A percentile compares a stretch with the other conserved stretches of the same genome.
phyloP scores from a whole-genome alignment of 1,140 invertebrate species.

The Heliconius hewitsoni region DNA sequence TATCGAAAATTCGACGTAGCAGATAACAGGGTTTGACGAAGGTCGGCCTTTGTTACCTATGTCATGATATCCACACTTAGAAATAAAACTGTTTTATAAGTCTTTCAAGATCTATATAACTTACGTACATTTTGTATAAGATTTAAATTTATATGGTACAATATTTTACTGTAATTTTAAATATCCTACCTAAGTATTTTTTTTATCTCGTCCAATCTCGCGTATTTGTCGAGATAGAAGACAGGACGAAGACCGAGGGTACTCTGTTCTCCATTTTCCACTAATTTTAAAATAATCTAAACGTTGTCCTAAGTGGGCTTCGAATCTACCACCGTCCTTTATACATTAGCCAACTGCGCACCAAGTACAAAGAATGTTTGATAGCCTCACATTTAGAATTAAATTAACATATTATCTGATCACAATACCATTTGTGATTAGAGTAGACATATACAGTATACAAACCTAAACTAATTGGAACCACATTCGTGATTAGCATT shows the following conservation, averaged over 20 bases:
- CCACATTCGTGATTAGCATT: background rate
- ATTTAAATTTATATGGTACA: background rate
- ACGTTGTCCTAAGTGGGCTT: too few relatives aligned
- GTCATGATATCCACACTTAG: conserved; percentile 10
- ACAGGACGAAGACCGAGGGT: too few relatives aligned
- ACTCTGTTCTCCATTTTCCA: too few relatives aligned
- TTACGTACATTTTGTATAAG: background rate
- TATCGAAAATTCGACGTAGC: conserved; percentile 10
- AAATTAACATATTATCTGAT: background rate
- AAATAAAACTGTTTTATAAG: conserved; percentile 9
- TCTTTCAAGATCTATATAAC: background rate
- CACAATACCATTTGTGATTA: background rate
- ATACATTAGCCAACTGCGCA: too few relatives aligned
- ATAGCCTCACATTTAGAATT: background rate
- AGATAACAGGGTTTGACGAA: conserved; percentile 2
- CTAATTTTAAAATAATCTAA: too few relatives aligned
- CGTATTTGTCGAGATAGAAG: too few relatives aligned
- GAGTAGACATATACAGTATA: too few relatives aligned
- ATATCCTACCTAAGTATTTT: too few relatives aligned
- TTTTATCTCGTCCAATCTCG: too few relatives aligned
- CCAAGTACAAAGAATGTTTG: too few relatives aligned
- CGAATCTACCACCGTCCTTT: too few relatives aligned
- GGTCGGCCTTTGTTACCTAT: conserved; percentile 11
- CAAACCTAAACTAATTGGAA: background rate
- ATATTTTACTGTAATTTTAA: too few relatives aligned